Conservation (phyloP, 2,113 vertebrate genomes). For the Ammodytes marinus region DNA sequence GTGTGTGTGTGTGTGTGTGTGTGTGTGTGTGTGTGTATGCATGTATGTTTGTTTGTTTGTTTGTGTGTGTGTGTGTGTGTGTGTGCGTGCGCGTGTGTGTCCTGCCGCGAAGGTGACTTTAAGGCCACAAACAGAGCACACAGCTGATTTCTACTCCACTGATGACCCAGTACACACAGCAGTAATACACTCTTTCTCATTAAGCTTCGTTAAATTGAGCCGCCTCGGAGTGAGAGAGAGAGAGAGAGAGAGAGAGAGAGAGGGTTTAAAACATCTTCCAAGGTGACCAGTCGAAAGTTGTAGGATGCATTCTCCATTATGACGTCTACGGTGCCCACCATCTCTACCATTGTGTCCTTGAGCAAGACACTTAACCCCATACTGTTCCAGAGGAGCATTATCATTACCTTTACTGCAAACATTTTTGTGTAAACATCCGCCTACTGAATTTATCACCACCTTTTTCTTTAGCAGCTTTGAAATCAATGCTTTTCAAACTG, state of each 20-base stretch:
- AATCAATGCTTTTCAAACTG: neutral
- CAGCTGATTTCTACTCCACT: slow-evolving; percentile 44
- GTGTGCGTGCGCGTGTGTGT: neutral
- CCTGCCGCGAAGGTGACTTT: slow-evolving; percentile 68
- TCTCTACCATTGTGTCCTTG: too few species aligned
- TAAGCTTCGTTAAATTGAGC: slow-evolving; percentile 35
- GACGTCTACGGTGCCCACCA: too few species aligned
- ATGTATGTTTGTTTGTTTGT: too few species aligned
- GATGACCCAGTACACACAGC: slow-evolving; percentile 36
- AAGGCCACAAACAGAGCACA: slow-evolving; percentile 8
- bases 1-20: neutral
- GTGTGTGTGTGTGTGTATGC: neutral
- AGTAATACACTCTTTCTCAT: slow-evolving; percentile 56
- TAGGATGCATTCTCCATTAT: too few species aligned
- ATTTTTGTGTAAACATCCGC: too few species aligned
- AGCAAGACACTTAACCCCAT: too few species aligned
- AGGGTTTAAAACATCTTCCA: too few species aligned
- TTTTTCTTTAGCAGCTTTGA: neutral
- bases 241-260: neutral
- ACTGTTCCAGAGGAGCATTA: too few species aligned
- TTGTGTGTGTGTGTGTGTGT: too few species aligned
- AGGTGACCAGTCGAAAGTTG: too few species aligned
- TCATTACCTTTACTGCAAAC: too few species aligned
- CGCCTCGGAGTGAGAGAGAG: slow-evolving; percentile 16
- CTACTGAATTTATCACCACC: neutral